phyloP scores from a whole-genome alignment of 2,797 vertebrate genomes.

The Microhierax caerulescens region DNA sequence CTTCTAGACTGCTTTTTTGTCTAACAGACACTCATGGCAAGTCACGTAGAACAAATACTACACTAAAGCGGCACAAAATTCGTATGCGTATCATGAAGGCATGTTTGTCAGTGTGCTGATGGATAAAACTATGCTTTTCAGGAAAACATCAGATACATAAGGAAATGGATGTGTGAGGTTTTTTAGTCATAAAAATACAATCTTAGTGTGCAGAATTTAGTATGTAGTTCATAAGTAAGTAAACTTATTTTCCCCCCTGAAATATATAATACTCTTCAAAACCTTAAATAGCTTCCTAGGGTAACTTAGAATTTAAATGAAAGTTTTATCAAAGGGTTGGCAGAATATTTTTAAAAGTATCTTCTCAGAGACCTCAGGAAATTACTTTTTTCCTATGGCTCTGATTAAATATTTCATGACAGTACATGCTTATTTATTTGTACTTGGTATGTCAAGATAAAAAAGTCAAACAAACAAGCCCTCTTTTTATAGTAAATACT shows the following conservation, averaged over 20 bases:
- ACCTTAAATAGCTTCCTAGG: not conserved
- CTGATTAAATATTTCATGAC: constrained; percentile 38
- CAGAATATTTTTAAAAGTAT: constrained; percentile 10
- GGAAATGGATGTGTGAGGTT: not conserved
- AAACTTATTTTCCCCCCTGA: constrained; percentile 7
- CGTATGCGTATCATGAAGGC: not conserved
- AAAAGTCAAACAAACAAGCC: not conserved
- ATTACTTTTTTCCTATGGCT: constrained; percentile 30
- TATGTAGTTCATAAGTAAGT: not conserved
- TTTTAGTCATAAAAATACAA: not conserved
- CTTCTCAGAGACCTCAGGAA: not conserved
- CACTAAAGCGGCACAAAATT: not conserved
- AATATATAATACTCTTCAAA: not conserved
- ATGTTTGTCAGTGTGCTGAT: not conserved
- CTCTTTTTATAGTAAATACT: not conserved
- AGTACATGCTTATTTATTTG: constrained; percentile 27
- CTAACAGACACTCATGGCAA: not conserved
- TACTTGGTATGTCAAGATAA: not conserved
- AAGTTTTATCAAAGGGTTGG: not conserved
- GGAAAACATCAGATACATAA: not conserved
- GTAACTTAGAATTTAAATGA: constrained; percentile 21
- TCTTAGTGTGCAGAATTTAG: not conserved
- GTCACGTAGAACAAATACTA: not conserved
- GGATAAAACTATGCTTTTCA: not conserved
- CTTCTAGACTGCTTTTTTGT: not conserved